Percentiles rank a stretch among this genome's conserved stretches.
Evolutionary conservation across 35 echinoderm and acorn worm genomes (phyloP).

Genomic region (Apostichopus parvimensis): DNA sequence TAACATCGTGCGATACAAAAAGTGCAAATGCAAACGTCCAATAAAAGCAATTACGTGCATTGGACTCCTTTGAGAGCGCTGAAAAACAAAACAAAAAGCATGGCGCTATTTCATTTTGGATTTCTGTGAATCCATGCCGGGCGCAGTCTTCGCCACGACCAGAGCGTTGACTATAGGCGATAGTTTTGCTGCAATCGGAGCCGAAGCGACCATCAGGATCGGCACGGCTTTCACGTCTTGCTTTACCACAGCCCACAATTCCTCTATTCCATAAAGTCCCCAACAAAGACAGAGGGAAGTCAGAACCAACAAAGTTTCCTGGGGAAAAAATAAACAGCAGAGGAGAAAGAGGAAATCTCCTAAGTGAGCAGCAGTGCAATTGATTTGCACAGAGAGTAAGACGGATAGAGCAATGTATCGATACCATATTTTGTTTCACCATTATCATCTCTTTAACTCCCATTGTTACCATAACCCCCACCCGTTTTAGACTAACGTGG

Average conservation of each 20-base stretch:
- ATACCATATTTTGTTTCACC: too few species aligned
- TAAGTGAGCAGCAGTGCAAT: too few species aligned
- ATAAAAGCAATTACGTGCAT: too few species aligned
- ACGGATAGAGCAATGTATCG: too few species aligned
- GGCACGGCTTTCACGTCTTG: conserved; percentile 32
- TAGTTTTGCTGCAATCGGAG: conserved; percentile 70
- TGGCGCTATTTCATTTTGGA: not conserved
- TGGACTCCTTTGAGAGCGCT: too few species aligned
- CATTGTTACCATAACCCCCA: too few species aligned
- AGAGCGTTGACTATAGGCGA: conserved; percentile 66
- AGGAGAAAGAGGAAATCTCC: not conserved
- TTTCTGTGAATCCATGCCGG: not conserved
- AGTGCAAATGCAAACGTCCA: too few species aligned
- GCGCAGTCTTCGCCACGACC: not conserved
- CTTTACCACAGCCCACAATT: conserved; percentile 26
- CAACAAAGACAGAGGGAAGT: conserved; percentile 57
- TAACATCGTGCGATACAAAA: too few species aligned
- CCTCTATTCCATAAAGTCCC: conserved; percentile 65
- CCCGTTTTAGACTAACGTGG: too few species aligned
- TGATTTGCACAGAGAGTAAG: too few species aligned
- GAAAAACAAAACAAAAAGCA: too few species aligned
- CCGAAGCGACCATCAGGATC: conserved; percentile 48
- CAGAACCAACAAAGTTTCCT: conserved; percentile 53
- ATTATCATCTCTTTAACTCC: too few species aligned
- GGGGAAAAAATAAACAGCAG: not conserved